Evolutionary conservation across 2,113 vertebrate genomes (phyloP).

Genomic region (Oceanites oceanicus): DNA sequence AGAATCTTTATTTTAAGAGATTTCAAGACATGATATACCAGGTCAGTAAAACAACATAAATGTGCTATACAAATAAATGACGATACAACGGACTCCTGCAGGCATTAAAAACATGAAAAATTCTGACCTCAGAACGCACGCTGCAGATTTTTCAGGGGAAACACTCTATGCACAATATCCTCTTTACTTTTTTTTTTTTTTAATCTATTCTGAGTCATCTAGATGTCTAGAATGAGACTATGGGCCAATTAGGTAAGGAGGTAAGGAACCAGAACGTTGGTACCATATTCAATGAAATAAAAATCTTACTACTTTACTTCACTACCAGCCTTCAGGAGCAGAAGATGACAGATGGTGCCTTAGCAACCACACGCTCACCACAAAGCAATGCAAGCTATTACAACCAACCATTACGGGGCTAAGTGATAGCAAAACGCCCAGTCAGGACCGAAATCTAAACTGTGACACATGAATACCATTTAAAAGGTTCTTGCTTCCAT

Average conservation of each 20-base stretch:
- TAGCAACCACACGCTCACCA: background rate
- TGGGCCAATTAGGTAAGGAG: background rate
- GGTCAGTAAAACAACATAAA: background rate
- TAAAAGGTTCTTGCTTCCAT: background rate
- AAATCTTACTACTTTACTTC: background rate
- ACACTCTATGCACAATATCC: background rate
- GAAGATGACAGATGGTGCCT: background rate
- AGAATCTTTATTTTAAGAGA: background rate
- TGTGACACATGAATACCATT: background rate
- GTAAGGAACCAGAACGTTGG: rapidly evolving
- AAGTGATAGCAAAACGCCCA: background rate
- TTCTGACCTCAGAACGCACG: background rate
- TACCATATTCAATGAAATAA: background rate
- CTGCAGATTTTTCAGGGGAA: background rate
- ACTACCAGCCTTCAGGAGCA: background rate
- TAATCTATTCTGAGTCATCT: background rate
- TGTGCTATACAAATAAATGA: background rate
- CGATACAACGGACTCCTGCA: background rate
- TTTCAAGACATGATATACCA: background rate
- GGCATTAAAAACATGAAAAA: background rate
- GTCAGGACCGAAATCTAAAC: background rate
- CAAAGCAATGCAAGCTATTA: background rate
- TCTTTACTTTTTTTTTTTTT: background rate
- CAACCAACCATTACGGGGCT: background rate
- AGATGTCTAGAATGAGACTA: background rate